These are phyloP conservation scores for Hippoglossus hippoglossus DNA, from an alignment of 2,797 vertebrate species.

Conservation along the genomic window DNA sequence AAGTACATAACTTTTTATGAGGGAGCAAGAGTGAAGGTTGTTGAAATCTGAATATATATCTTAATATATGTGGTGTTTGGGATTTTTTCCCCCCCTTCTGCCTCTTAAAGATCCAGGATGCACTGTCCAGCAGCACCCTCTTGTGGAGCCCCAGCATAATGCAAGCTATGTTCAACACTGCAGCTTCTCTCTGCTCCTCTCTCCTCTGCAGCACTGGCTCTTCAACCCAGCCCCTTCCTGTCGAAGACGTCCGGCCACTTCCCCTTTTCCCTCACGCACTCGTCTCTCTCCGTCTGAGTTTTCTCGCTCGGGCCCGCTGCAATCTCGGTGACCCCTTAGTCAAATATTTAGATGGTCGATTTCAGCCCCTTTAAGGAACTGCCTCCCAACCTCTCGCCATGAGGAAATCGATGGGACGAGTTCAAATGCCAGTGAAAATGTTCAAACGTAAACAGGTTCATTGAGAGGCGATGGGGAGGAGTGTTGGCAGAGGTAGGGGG, in stretches of 20 bases:
- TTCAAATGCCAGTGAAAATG: slow-evolving; percentile 82
- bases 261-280: slow-evolving; percentile 27
- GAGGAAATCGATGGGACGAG: slow-evolving; percentile 81
- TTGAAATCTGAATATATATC: slow-evolving; percentile 55
- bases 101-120: slow-evolving; percentile 66
- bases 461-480: slow-evolving; percentile 64
- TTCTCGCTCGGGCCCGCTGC: slow-evolving; percentile 40
- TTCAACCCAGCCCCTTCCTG: slow-evolving; percentile 60
- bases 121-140: slow-evolving; percentile 98
- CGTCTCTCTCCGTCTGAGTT: slow-evolving; percentile 33
- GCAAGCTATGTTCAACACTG: slow-evolving; percentile 49
- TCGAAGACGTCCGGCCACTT: slow-evolving; percentile 55
- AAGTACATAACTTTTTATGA: slow-evolving; percentile 71
- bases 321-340: slow-evolving; percentile 80
- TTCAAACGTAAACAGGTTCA: slow-evolving; percentile 83
- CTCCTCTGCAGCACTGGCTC: slow-evolving; percentile 56
- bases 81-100: slow-evolving; percentile 20
- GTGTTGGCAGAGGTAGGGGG: slow-evolving; percentile 63
- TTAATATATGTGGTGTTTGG: slow-evolving; percentile 45
- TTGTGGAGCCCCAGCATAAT: slow-evolving; percentile 87
- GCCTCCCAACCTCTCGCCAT: slow-evolving; percentile 61
- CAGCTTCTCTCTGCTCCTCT: slow-evolving; percentile 39
- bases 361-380: slow-evolving; percentile 80
- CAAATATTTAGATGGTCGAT: slow-evolving; percentile 87
- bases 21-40: slow-evolving; percentile 44